Conservation (phyloP, 92 coral and sea anemone genomes). For the Palythoa grandiflora region DNA sequence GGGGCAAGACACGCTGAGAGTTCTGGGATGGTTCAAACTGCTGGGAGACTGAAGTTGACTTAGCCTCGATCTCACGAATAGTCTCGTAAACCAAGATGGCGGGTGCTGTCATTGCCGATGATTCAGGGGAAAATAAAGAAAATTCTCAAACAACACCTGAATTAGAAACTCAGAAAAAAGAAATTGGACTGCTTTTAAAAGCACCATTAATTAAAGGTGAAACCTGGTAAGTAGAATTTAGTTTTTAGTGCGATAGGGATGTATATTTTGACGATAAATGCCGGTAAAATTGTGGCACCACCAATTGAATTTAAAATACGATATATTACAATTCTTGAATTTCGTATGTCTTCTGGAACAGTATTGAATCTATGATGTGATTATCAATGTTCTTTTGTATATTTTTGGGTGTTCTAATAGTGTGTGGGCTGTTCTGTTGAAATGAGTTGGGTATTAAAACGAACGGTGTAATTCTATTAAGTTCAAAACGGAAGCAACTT, state of each 20-base stretch:
- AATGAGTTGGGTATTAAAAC: neutral
- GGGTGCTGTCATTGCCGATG: slow-evolving; percentile 65
- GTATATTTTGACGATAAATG: slow-evolving; percentile 44
- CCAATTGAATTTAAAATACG: neutral
- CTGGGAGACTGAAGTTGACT: slow-evolving; percentile 8
- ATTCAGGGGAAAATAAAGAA: slow-evolving; percentile 54
- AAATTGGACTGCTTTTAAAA: slow-evolving; percentile 64
- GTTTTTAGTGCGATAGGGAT: neutral
- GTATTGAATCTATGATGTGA: neutral
- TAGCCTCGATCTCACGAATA: slow-evolving; percentile 1
- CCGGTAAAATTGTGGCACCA: slow-evolving; percentile 22
- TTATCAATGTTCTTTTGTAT: neutral
- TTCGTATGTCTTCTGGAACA: neutral
- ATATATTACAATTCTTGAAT: neutral
- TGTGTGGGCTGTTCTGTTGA: neutral
- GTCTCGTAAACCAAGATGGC: slow-evolving; percentile 68
- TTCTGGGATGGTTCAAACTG: slow-evolving; percentile 7
- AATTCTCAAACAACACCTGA: slow-evolving; percentile 54
- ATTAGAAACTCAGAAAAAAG: slow-evolving; percentile 79
- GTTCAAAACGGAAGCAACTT: neutral
- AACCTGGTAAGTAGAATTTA: slow-evolving; percentile 80
- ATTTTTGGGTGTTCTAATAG: neutral
- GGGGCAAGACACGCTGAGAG: slow-evolving; percentile 36
- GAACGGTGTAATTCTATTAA: too few species aligned
- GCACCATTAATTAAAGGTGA: slow-evolving; percentile 85